A percentile compares a stretch with the other conserved stretches of the same genome.
These are phyloP conservation scores for Epicampocera succincta DNA, from an alignment of 2,888 invertebrate genomes.

Conservation along the genomic window DNA sequence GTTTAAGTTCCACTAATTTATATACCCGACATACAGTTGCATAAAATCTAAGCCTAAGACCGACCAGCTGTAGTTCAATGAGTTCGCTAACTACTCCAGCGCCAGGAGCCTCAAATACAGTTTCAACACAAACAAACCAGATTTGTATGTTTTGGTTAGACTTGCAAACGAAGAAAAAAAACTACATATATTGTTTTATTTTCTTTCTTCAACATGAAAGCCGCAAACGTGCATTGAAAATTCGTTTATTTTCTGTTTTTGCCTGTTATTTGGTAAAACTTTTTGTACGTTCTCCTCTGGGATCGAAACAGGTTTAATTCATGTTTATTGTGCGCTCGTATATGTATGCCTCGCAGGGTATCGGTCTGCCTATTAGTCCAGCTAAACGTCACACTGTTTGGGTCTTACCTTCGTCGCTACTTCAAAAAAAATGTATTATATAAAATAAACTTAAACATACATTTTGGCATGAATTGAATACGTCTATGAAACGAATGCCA, in stretches of 20 bases:
- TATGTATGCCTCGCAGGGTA: not conserved
- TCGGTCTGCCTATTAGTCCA: slow-evolving; percentile 2
- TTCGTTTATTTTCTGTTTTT: slow-evolving; percentile 31
- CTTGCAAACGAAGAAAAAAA: slow-evolving; percentile 35
- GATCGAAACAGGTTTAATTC: slow-evolving; percentile 60
- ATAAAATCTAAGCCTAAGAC: not conserved
- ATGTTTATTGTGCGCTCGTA: slow-evolving; percentile 10
- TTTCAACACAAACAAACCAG: slow-evolving; percentile 52
- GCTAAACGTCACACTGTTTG: slow-evolving; percentile 1
- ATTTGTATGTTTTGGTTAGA: slow-evolving; percentile 47
- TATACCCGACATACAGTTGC: not conserved
- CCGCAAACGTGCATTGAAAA: slow-evolving; percentile 56
- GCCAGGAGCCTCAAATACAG: slow-evolving; percentile 18
- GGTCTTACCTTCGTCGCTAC: not conserved
- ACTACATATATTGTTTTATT: slow-evolving; percentile 43
- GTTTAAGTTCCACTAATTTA: not conserved
- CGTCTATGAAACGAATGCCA: slow-evolving; percentile 55
- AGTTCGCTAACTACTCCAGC: not conserved
- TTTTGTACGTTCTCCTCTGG: slow-evolving; percentile 20
- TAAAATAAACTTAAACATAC: not conserved
- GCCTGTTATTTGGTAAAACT: not conserved
- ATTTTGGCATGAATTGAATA: slow-evolving; percentile 53
- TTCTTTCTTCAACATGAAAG: slow-evolving; percentile 42
- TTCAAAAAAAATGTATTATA: not conserved
- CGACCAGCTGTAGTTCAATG: not conserved